A percentile compares a stretch with the other conserved stretches of the same genome.
Evolutionary conservation across 2,888 invertebrate genomes (phyloP).

Genomic region (Noctua fimbriata): DNA sequence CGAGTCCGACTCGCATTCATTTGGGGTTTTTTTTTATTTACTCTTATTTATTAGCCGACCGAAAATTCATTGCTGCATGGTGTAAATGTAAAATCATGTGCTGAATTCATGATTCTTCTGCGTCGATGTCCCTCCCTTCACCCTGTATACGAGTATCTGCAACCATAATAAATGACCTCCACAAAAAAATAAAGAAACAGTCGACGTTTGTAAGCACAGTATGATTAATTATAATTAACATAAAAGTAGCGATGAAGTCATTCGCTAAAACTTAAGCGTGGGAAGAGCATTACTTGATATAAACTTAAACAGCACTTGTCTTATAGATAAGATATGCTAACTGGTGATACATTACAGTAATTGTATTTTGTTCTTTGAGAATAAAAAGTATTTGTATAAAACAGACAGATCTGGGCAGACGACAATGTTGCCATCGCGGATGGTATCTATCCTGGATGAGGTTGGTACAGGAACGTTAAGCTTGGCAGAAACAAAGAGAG

Average conservation of each 20-base stretch:
- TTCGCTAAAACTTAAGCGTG: conserved; percentile 50
- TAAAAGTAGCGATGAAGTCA: conserved; percentile 58
- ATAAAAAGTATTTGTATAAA: conserved; percentile 18
- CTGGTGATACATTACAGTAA: conserved; percentile 15
- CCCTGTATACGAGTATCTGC: neutral
- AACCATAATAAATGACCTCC: neutral
- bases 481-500: neutral
- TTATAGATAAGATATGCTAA: conserved; percentile 18
- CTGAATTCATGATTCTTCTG: neutral
- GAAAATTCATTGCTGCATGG: neutral
- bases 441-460: neutral
- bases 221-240: conserved; percentile 52
- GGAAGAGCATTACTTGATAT: conserved; percentile 45
- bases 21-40: neutral
- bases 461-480: neutral
- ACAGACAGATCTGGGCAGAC: neutral
- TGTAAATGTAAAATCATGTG: neutral
- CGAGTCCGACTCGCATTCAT: too few relatives aligned
- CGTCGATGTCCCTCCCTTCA: neutral
- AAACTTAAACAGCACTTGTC: conserved; percentile 22
- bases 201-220: conserved; percentile 6
- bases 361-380: neutral
- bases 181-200: conserved; percentile 27
- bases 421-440: neutral
- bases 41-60: neutral